These are phyloP conservation scores for Xenentodon cancila DNA, from an alignment of 2,797 vertebrate genomes.

Conservation along the genomic window DNA sequence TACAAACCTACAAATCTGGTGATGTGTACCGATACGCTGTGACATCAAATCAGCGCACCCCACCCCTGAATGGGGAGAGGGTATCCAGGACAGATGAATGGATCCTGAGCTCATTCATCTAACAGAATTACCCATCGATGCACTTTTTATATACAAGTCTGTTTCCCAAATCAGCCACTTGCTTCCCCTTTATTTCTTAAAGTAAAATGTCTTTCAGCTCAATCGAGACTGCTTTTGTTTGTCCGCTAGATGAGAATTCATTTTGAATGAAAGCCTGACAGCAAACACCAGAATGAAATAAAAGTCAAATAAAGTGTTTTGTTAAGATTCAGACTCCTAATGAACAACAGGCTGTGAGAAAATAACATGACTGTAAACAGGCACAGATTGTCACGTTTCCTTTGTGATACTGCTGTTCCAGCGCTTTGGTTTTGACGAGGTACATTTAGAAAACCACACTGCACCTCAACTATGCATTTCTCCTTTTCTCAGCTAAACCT, in stretches of 20 bases:
- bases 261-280: background rate
- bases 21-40: no score
- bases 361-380: constrained; percentile 34
- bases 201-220: background rate
- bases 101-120: no score
- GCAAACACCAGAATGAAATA: background rate
- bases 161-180: background rate
- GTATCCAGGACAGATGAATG: no score
- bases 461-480: constrained; percentile 39
- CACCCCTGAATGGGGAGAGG: no score
- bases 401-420: constrained; percentile 4
- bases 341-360: constrained; percentile 3
- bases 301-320: background rate
- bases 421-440: constrained; percentile 17
- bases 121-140: no score
- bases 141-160: no score
- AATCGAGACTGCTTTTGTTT: background rate
- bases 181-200: background rate
- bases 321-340: background rate
- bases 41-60: no score
- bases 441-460: constrained; percentile 23
- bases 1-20: no score
- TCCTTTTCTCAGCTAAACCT: constrained; percentile 38
- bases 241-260: background rate
- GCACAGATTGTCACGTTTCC: constrained; percentile 4